A percentile compares a stretch with the other conserved stretches of the same genome.
These are phyloP conservation scores for Caenorhabditis afra DNA, from an alignment of 2,888 invertebrate genomes.

Conservation along the genomic window DNA sequence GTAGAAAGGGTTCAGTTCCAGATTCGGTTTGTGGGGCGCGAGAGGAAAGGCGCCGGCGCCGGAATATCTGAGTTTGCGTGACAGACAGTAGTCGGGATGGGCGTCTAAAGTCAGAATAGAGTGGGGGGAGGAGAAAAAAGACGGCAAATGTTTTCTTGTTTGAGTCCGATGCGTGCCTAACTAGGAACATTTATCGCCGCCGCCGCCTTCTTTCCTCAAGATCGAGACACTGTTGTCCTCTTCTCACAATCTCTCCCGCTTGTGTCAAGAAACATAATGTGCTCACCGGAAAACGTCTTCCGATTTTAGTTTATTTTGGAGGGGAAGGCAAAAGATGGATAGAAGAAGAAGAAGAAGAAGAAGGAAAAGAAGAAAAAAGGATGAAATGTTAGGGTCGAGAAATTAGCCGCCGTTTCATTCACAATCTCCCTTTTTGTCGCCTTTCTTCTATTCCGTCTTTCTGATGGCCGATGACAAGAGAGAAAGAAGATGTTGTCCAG, in stretches of 20 bases:
- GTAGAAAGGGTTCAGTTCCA: no score
- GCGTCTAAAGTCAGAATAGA: conserved; percentile 3
- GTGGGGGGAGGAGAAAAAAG: conserved; percentile 11
- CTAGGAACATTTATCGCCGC: conserved; percentile 56
- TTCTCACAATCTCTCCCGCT: background rate
- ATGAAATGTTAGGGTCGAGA: conserved; percentile 5
- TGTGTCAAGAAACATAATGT: conserved; percentile 47
- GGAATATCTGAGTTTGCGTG: conserved; percentile 55
- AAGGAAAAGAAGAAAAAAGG: background rate
- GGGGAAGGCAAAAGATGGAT: background rate
- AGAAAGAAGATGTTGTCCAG: background rate
- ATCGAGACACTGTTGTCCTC: conserved; percentile 33
- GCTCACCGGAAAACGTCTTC: conserved; percentile 54
- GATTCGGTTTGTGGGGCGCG: no score
- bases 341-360: background rate
- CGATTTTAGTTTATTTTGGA: conserved; percentile 21
- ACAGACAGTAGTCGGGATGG: conserved; percentile 47
- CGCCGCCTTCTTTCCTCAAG: no score
- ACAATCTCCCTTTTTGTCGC: background rate
- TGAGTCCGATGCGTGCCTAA: conserved; percentile 40
- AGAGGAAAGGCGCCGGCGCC: conserved; percentile 12
- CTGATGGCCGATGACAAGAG: conserved; percentile 13
- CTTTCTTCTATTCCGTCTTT: conserved; percentile 38
- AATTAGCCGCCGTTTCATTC: conserved; percentile 48
- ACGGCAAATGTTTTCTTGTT: conserved; percentile 29